These are phyloP conservation scores for Prochilodus magdalenae DNA, from an alignment of 2,113 vertebrate species.

Conservation along the genomic window DNA sequence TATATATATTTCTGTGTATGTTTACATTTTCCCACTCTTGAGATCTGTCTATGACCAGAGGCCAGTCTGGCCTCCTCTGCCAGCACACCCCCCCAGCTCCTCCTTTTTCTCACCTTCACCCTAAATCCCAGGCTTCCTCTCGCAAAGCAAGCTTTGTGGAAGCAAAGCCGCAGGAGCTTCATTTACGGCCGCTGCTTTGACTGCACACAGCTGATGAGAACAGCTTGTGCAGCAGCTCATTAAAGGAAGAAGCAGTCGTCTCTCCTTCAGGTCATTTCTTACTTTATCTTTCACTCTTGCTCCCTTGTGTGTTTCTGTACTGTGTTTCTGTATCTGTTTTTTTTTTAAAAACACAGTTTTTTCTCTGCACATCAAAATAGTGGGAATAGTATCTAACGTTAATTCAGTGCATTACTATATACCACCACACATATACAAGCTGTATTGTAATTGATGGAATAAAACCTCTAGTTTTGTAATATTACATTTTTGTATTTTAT, in stretches of 20 bases:
- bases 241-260: conserved; percentile 38
- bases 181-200: conserved; percentile 16
- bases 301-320: not conserved
- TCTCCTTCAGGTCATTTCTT: conserved; percentile 22
- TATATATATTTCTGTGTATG: no score
- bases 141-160: conserved; percentile 14
- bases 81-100: not conserved
- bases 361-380: no score
- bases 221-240: conserved; percentile 42
- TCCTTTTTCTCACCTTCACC: conserved; percentile 30
- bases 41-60: conserved; percentile 27
- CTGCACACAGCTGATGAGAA: not conserved
- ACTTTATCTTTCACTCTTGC: not conserved
- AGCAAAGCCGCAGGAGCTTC: conserved; percentile 22
- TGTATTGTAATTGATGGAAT: no score
- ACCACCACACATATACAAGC: no score
- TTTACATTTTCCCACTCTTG: not conserved
- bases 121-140: conserved; percentile 19
- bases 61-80: not conserved
- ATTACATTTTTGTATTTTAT: no score
- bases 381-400: no score
- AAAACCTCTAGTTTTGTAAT: no score
- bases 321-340: not conserved
- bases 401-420: no score
- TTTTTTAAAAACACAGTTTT: not conserved